phyloP scores from a whole-genome alignment of 1,140 invertebrate species.

The Lasioglossum baleicum region DNA sequence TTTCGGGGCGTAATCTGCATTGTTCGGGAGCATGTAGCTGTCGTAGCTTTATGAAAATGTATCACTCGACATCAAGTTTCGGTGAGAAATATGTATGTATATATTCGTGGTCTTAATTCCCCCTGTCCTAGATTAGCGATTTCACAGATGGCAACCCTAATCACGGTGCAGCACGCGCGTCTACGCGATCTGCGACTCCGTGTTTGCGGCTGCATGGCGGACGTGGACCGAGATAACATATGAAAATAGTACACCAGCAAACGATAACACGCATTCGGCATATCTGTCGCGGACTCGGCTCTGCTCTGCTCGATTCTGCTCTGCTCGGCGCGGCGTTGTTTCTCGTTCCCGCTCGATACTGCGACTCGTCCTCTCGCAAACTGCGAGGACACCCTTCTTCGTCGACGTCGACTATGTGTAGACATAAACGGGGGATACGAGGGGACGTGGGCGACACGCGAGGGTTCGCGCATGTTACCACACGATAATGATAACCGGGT shows the following conservation, averaged over 20 bases:
- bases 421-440: no score
- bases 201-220: slow-evolving; percentile 67
- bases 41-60: no score
- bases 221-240: slow-evolving; percentile 70
- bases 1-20: no score
- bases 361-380: slow-evolving; percentile 9
- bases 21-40: no score
- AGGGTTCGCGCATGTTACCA: neutral
- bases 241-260: slow-evolving; percentile 69
- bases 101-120: no score
- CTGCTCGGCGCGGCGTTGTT: slow-evolving; percentile 17
- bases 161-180: no score
- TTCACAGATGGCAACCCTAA: no score
- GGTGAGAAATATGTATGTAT: no score
- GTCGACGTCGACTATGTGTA: neutral
- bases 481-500: slow-evolving; percentile 20
- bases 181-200: no score
- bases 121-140: no score
- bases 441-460: neutral
- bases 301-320: slow-evolving; percentile 33
- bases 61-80: no score
- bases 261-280: slow-evolving; percentile 71
- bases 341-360: slow-evolving; percentile 27
- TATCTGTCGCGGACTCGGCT: slow-evolving; percentile 56
- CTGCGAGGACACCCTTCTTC: neutral